Base-by-base conservation (phyloP, 2,888 invertebrate genomes). In the Acanthosoma haemorrhoidale region DNA sequence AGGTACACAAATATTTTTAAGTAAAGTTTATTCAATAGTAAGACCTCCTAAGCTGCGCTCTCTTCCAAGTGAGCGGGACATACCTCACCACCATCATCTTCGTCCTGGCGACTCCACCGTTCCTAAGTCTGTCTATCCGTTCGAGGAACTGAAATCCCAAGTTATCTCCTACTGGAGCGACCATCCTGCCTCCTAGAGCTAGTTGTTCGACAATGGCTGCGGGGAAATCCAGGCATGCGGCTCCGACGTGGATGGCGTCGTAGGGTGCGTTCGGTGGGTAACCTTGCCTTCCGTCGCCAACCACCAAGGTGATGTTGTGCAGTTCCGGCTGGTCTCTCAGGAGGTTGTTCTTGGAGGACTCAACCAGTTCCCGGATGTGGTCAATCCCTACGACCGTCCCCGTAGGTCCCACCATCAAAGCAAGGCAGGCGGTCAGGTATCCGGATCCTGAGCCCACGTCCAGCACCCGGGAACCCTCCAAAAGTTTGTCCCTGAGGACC, bases 81-180 rank as follows among this genome's bases (percentile, higher is more conserved):
- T 94, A 98, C 76, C 95, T 90, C n/a, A 98, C 98, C 39, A 93
- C 92, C 92, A 96, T 95, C 13, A 98, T 82, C 43, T 87, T 85
- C 75, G 88, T 89, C 72, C 87, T 84, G 21, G 83, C 83, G 3
- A 94, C 85, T 34, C 86, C 83, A 8, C 96, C 96, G 78, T 92
- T 89, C 2, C 81, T 79, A 29, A 86, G 83, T 81, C 96, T 97
- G 80, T 98, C 97, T 70, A 96, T 88, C 85, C 93, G 84, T 78
- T 90, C 88, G 76, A 98, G 84, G 78, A 90, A 87, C 80, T 96
- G 96, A 77, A 90, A 88, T 0, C 89, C 89, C 29, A 90, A 89
- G 76, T 89, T 88, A 0, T 89, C 89, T 2, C 95, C 96, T 18
- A 96, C 89, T 1, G 96, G 96, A 34, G 95, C 87, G 75, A 94